Evolutionary conservation across 1,140 invertebrate genomes (phyloP).

Genomic region (Lanistes nyassanus): DNA sequence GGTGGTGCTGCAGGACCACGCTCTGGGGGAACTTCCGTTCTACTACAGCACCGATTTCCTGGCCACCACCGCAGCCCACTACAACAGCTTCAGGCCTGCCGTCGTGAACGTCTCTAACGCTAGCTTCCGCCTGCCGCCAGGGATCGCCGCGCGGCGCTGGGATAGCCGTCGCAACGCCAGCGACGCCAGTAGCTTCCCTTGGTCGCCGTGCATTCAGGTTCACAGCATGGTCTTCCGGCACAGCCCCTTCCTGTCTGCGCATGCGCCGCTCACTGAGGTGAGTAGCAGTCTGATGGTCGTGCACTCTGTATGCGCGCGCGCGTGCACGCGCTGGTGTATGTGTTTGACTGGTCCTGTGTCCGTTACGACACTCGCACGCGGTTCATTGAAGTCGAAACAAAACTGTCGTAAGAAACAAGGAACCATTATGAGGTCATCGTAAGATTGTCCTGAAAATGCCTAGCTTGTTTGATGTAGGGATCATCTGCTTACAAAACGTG

Average conservation of each 20-base stretch:
- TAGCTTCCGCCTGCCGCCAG: conserved; percentile 31
- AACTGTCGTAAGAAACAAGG: not conserved
- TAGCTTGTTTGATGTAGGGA: no score
- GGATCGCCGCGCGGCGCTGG: conserved; percentile 14
- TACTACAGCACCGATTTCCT: conserved; percentile 19
- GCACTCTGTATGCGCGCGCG: not conserved
- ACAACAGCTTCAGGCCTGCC: conserved; percentile 14
- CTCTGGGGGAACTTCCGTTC: conserved; percentile 35
- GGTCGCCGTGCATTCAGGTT: conserved; percentile 34
- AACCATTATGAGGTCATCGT: no score
- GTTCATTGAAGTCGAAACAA: not conserved
- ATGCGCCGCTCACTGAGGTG: conserved; percentile 9
- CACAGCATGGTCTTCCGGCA: conserved; percentile 36
- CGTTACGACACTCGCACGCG: not conserved
- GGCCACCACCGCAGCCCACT: conserved; percentile 30
- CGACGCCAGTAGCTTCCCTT: not conserved
- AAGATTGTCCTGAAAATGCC: no score
- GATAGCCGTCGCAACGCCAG: not conserved
- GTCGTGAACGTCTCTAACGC: conserved; percentile 21
- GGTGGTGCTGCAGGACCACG: conserved; percentile 31
- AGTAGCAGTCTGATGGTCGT: not conserved
- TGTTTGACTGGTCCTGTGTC: not conserved
- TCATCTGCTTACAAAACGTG: no score
- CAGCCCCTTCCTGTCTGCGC: conserved; percentile 26
- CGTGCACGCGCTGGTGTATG: not conserved